Evolutionary conservation across 2,888 invertebrate genomes (phyloP).

Genomic region (Agrotis puta): DNA sequence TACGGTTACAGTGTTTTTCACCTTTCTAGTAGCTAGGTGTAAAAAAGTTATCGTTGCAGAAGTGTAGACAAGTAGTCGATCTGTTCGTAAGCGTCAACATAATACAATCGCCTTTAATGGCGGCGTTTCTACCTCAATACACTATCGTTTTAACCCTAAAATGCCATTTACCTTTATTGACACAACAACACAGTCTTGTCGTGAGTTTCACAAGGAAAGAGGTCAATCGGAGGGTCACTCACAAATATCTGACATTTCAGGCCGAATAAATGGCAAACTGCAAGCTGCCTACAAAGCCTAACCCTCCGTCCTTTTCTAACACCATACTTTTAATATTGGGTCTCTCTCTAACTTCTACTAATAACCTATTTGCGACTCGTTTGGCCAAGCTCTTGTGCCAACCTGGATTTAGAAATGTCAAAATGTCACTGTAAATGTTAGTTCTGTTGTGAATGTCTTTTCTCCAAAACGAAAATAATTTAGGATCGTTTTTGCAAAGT

Average conservation of each 20-base stretch:
- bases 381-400: constrained; percentile 22
- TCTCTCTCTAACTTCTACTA: constrained; percentile 30
- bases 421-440: constrained; percentile 35
- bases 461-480: not conserved
- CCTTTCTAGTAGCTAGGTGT: too few species aligned
- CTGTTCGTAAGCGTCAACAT: not conserved
- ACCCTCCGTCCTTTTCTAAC: constrained; percentile 37
- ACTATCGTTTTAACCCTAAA: constrained; percentile 4
- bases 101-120: not conserved
- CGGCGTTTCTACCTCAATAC: not conserved
- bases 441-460: constrained; percentile 21
- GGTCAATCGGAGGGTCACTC: constrained; percentile 35
- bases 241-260: constrained; percentile 57
- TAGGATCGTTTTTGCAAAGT: not conserved
- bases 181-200: not conserved
- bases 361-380: constrained; percentile 32
- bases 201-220: constrained; percentile 43
- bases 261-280: constrained; percentile 46
- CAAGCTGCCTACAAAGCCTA: constrained; percentile 43
- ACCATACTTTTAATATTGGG: not conserved
- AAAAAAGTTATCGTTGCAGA: too few species aligned
- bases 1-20: too few species aligned
- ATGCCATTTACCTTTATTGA: constrained; percentile 19
- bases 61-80: not conserved
- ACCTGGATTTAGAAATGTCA: constrained; percentile 53